Conservation (phyloP, 2,113 vertebrate species). For the Melanocharis versteri region DNA sequence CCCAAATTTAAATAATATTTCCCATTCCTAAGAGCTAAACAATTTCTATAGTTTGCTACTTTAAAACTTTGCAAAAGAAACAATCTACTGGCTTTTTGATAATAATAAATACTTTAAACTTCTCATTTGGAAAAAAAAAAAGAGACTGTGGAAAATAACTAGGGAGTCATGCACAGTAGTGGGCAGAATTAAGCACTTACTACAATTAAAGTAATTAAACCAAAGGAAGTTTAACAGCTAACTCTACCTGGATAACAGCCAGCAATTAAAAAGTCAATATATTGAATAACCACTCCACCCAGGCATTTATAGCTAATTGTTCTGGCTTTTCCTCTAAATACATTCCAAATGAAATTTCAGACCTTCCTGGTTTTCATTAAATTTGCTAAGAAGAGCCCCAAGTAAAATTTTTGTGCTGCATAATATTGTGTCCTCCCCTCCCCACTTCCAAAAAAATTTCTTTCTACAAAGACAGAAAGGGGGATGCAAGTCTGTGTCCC, state of each 20-base stretch:
- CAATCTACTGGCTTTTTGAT: neutral
- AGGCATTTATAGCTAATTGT: neutral
- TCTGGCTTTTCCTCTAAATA: neutral
- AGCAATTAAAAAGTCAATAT: slow-evolving; percentile 46
- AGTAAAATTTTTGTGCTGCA: neutral
- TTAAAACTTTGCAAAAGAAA: neutral
- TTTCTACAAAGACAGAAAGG: neutral
- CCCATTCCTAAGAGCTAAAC: neutral
- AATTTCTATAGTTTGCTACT: neutral
- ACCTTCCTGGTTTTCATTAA: neutral
- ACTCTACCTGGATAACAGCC: slow-evolving; percentile 3
- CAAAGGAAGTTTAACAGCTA: slow-evolving; percentile 14
- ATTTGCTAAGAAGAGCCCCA: neutral
- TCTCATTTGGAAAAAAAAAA: neutral
- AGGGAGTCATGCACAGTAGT: neutral
- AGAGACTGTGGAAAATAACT: neutral
- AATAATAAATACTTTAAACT: neutral
- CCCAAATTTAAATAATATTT: neutral
- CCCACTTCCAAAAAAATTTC: neutral
- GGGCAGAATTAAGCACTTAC: neutral
- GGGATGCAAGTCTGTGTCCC: neutral
- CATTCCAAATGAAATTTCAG: neutral
- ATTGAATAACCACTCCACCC: slow-evolving; percentile 17
- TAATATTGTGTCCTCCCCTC: neutral
- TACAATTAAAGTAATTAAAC: slow-evolving; percentile 12